Percentiles rank a stretch among this genome's conserved stretches.
These are phyloP conservation scores for Ptilorrhoa leucosticta DNA, from an alignment of 2,113 vertebrate species.

Conservation along the genomic window DNA sequence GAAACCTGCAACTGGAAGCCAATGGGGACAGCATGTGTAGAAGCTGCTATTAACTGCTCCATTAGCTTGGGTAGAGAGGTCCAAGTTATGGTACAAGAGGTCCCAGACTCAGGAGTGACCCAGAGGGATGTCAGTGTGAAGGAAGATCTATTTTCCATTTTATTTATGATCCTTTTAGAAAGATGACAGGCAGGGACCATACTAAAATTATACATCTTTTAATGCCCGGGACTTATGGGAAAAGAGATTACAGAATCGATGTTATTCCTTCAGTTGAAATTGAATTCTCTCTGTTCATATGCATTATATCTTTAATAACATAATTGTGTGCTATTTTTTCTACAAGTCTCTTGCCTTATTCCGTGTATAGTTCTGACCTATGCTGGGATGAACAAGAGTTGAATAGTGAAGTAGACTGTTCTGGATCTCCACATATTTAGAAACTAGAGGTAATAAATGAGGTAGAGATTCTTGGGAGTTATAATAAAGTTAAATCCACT, in stretches of 20 bases:
- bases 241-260: background rate
- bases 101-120: background rate
- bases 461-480: background rate
- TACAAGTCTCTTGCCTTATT: background rate
- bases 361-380: background rate
- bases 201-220: background rate
- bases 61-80: background rate
- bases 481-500: background rate
- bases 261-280: background rate
- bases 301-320: background rate
- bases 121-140: background rate
- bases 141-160: background rate
- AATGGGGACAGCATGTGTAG: background rate
- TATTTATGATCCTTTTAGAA: slow-evolving; percentile 4
- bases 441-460: background rate
- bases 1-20: background rate
- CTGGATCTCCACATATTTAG: background rate
- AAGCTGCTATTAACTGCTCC: background rate
- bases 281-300: background rate
- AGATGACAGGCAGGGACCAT: background rate
- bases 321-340: background rate
- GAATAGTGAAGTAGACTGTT: background rate
- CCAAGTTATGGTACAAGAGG: background rate
- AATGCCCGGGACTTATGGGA: background rate
- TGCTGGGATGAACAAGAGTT: background rate